Evolutionary conservation across 2,888 invertebrate species (phyloP), one percentile per base, ranked within the genome.

Genomic region (Drosophila histrio): DNA sequence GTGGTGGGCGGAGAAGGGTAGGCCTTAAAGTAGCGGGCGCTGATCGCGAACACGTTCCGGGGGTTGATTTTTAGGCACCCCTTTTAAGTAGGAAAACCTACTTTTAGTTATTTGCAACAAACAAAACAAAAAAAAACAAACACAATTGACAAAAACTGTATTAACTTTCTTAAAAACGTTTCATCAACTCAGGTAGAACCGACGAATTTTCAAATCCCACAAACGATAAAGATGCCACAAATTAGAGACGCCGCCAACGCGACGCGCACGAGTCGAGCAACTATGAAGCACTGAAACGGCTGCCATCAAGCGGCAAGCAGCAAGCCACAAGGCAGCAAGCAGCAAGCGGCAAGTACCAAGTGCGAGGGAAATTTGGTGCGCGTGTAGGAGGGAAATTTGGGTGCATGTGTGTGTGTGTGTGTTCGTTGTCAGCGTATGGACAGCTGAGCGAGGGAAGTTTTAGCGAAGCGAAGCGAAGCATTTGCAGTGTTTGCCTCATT

Each of bases 401-500:
- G 15, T 24, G 36, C 17, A 19, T 11, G 24, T 28, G 44, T 21
- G 36, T 11, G 28, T 22, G 49, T 21, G 24, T 41, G 32, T 26
- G 30, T 26, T 28, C 50, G n/a, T 46, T 32, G 30, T 13, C 13
- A 32, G 30, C 13, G 11, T 47, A 24, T 39, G 36, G 61, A 72
- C 79, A 69, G 79, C 79, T 77, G 77, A 70, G 69, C 56, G 57
- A 76, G 67, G 73, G 77, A 65, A 74, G 74, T 77, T 77, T 68
- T 26, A 52, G 44, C 24, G 32, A 32, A 36, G 38, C 52, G 41
- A 46, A 54, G 66, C 59, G 34, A 36, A 52, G 11, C 47, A 46
- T 72, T 60, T 36, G 24, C 38, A 30, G 36, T 9, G 8, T 30
- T 15, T 65, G 32, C 17, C 8, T 32, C 11, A 15, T 11, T 30